Conservation (phyloP, 2,888 invertebrate species). For the Geophilus truncorum region DNA sequence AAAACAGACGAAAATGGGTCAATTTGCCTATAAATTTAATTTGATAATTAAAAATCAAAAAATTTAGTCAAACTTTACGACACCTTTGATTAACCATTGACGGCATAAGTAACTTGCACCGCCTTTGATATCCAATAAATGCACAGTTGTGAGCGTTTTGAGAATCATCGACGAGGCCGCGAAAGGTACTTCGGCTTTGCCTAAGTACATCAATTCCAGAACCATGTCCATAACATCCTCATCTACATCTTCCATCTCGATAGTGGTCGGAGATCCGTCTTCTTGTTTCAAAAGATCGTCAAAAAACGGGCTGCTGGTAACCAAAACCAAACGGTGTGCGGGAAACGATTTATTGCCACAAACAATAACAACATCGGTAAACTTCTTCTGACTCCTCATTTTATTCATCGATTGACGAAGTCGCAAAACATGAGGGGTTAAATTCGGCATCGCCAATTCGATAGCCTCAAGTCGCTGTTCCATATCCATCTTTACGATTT, state of each 20-base stretch:
- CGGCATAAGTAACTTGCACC: not conserved
- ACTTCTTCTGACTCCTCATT: not conserved
- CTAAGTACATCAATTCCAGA: not conserved
- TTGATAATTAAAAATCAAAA: too few species aligned
- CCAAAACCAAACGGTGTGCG: not conserved
- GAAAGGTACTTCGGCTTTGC: not conserved
- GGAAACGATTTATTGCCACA: not conserved
- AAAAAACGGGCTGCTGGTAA: not conserved
- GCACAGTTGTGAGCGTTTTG: not conserved
- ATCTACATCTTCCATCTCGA: conserved; percentile 1
- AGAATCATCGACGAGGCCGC: not conserved
- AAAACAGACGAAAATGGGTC: not conserved
- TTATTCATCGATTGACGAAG: not conserved
- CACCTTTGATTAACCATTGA: not conserved
- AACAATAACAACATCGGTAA: not conserved
- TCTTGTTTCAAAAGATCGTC: not conserved
- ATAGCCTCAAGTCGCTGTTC: not conserved
- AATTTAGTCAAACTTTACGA: too few species aligned
- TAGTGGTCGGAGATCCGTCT: not conserved
- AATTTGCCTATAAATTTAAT: not conserved
- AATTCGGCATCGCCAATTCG: not conserved
- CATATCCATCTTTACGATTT: not conserved
- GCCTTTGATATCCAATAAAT: not conserved
- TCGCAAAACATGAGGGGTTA: not conserved
- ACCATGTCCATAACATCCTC: not conserved